Base-by-base conservation (phyloP, 2,113 vertebrate genomes). In the Pachypanchax playfairii region DNA sequence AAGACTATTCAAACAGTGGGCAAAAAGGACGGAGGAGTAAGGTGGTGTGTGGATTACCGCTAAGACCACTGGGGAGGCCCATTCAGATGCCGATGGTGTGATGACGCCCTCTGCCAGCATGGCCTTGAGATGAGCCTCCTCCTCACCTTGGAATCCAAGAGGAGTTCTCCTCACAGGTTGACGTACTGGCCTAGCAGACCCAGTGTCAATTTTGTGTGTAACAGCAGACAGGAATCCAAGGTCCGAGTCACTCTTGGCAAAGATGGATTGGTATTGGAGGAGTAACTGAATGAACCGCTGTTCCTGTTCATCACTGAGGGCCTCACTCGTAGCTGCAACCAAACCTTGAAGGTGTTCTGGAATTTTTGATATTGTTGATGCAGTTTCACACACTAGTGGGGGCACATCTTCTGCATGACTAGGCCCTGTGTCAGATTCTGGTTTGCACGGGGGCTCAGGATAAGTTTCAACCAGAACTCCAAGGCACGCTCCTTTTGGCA, bases 141-240 rank as follows among this genome's bases (percentile, higher is more conserved):
- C 48, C 10, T 50, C 48, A 50, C 48, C 17, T 29, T 50, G 12
- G 31, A 50, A 50, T 29, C 48, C 18, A 12, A 51, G 49, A 20
- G 49, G 28, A 13, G 49, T 20, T 14, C 48, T 31, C 33, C 28
- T 51, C 9, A 51, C 26, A 11, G 17, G n/a, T 10, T 51, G 49
- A 17, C 11, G 49, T 3, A 51, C 49, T 20, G 18, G 49, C 11
- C 11, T 33, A 13, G 49, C n/a, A 20, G 28, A 33, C 11, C 49
- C 49, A 13, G 49, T 33, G 18, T 51, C 17, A 17, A 33, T 51
- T 18, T 33, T 51, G 29, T 51, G 28, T 20, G 49, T 21, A 21
- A 51, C 49, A 33, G 49, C 9, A 33, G 49, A 33, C n/a, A 51
- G 10, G 29, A 33, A 15, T 17, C 49, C 29, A 5, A 13, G 49